Conservation (phyloP, 2,113 vertebrate species). For the Indri indri region DNA sequence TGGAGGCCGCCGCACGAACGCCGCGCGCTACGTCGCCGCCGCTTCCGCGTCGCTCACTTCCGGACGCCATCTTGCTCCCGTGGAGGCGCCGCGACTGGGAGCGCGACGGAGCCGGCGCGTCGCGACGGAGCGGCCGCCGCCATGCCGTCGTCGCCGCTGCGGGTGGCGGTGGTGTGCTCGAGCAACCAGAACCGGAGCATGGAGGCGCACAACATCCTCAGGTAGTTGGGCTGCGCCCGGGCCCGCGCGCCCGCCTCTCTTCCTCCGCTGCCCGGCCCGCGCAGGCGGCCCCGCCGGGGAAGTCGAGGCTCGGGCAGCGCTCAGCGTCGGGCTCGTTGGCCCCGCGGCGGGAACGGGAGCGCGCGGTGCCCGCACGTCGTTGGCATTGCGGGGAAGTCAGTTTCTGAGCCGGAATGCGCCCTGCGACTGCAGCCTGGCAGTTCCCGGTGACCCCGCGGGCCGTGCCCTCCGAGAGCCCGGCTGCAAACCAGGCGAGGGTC, state of each 20-base stretch:
- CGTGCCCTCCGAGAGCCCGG: no score
- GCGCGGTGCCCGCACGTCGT: background rate
- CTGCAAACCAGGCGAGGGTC: background rate
- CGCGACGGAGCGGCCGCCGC: background rate
- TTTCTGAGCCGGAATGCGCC: background rate
- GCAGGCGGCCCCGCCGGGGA: no score
- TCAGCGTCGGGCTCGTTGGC: background rate
- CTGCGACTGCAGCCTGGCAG: no score
- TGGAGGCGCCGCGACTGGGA: conserved; percentile 51
- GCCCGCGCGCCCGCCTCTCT: background rate
- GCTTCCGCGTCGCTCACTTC: conserved; percentile 32
- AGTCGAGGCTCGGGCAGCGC: no score
- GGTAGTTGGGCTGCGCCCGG: conserved; percentile 85
- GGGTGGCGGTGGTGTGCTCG: conserved; percentile 97
- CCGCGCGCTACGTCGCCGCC: background rate
- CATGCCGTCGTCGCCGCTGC: conserved; percentile 81
- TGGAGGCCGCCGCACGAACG: background rate
- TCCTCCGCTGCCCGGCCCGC: background rate
- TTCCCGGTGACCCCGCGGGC: no score
- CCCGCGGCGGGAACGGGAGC: no score
- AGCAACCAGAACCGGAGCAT: conserved; percentile 99
- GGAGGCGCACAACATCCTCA: conserved; percentile 99
- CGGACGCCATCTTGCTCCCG: conserved; percentile 81
- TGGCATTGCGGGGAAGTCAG: background rate
- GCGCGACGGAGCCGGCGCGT: conserved; percentile 35